Base-by-base conservation (phyloP, 2,797 vertebrate genomes). In the Phrynocephalus guinanensis region DNA sequence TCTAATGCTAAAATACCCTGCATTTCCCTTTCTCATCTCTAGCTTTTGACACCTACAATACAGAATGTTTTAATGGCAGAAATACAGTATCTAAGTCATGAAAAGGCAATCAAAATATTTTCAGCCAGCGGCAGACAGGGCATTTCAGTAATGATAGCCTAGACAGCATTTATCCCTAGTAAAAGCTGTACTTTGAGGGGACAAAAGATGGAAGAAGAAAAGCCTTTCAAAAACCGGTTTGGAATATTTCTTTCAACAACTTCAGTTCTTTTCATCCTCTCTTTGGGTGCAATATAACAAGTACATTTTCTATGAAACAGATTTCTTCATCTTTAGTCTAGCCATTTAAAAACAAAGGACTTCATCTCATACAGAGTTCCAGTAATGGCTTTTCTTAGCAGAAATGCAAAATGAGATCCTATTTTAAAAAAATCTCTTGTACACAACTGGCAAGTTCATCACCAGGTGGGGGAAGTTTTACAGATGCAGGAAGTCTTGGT, bases 341-440 rank as follows among this genome's bases (percentile, higher is more conserved):
- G 20, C 85, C 87, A 60, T 88, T 67, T 16, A 0, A 89, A 91
- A 91, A 60, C 16, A 93, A 85, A 91, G 91, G 83, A 4, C 30
- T 85, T 66, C 76, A 50, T 52, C 30, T 85, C 66, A 86, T 4
- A 66, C 1, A 79, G 48, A 87, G 84, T 22, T 77, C 10, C 86
- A 77, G 24, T 9, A 30, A 5, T 5, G 1, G 1, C 67, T 88
- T 28, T 82, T 87, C 30, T 81, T 63, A 89, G 28, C 16, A 50
- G 56, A 70, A 75, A 60, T 91, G 82, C 87, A 77, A 92, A 94
- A 82, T 26, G 28, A 71, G 90, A 92, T 87, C 67, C 13, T 3
- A 88, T 93, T 68, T 73, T 91, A 93, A 93, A 30, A 30, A 8
- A 90, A 91, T 24, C 33, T 16, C 83, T 89, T 26, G 0, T 52